Conservation (phyloP, 2,113 vertebrate species). For the Cynocephalus volans region DNA sequence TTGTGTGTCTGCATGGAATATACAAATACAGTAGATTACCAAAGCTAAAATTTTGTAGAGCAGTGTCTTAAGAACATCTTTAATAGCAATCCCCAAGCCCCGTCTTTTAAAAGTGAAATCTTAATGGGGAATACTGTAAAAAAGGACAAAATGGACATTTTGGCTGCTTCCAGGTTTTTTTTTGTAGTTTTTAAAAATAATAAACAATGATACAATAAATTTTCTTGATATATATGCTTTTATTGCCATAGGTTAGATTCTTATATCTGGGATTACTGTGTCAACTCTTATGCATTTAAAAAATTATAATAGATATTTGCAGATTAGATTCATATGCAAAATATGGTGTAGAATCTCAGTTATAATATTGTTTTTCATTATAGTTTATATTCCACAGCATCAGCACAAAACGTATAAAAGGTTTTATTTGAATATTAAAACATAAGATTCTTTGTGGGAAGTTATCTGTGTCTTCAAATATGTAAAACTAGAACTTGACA, state of each 20-base stretch:
- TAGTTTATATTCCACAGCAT: neutral
- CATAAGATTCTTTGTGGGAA: neutral
- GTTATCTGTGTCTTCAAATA: constrained; percentile 1
- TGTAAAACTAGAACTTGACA: neutral
- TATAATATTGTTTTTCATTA: constrained; percentile 13
- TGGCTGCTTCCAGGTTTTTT: neutral
- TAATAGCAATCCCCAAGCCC: neutral
- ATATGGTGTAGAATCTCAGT: neutral
- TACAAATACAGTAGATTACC: neutral
- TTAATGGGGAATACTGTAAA: neutral
- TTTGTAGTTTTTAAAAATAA: neutral
- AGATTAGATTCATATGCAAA: neutral
- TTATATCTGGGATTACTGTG: neutral
- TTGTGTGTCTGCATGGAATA: neutral
- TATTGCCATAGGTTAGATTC: neutral
- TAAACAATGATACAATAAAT: neutral
- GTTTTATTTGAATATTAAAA: neutral
- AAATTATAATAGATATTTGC: neutral
- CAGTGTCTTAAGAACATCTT: neutral
- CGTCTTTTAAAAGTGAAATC: neutral
- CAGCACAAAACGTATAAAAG: neutral
- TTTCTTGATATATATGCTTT: neutral
- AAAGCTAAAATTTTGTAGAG: neutral
- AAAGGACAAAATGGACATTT: constrained; percentile 5
- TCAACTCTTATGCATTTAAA: constrained; percentile 1